Evolutionary conservation across 1,140 invertebrate genomes (phyloP).

Genomic region (Melipona quadrifasciata): DNA sequence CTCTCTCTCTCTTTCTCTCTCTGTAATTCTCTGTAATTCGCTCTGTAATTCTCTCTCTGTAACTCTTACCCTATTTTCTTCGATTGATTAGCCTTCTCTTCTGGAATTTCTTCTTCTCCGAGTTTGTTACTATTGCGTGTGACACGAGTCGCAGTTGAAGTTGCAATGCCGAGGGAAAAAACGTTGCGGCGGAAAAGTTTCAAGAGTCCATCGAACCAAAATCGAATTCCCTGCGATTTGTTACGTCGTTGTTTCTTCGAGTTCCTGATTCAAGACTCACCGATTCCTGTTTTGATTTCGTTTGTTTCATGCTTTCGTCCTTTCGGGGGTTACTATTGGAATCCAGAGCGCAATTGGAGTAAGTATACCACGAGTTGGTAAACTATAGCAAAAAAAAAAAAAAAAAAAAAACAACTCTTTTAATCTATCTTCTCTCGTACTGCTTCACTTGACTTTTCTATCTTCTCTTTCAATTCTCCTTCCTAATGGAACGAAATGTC

Average conservation of each 20-base stretch:
- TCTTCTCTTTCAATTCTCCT: constrained; percentile 61
- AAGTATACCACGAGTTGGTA: constrained; percentile 78
- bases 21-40: too few species aligned
- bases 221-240: neutral
- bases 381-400: neutral
- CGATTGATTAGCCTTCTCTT: neutral
- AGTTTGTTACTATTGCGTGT: neutral
- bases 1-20: neutral
- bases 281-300: constrained; percentile 67
- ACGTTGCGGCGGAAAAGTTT: too few species aligned
- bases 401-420: constrained; percentile 4
- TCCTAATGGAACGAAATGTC: constrained; percentile 54
- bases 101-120: neutral
- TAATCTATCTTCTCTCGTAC: constrained; percentile 46
- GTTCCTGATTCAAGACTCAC: constrained; percentile 39
- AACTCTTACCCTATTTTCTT: neutral
- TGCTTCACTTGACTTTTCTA: constrained; percentile 54
- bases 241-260: neutral
- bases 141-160: neutral
- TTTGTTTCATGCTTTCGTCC: constrained; percentile 82
- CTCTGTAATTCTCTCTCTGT: neutral
- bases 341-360: constrained; percentile 85
- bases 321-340: constrained; percentile 72
- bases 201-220: neutral
- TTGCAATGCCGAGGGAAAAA: neutral